Evolutionary conservation across 1,140 invertebrate species (phyloP).

Genomic region (Cataglyphis hispanica): DNA sequence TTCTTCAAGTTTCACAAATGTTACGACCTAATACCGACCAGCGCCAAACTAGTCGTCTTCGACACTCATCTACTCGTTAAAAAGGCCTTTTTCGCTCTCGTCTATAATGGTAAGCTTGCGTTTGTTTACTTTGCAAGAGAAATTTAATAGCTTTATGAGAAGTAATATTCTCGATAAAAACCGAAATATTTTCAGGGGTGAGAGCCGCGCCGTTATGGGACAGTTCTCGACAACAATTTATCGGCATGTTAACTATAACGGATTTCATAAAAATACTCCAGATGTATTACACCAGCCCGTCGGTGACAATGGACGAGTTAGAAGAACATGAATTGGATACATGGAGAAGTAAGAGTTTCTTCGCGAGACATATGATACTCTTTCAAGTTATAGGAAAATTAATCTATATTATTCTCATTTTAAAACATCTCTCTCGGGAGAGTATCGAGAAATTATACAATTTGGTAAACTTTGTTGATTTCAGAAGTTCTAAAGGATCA

Average conservation of each 20-base stretch:
- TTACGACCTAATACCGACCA: conserved; percentile 99
- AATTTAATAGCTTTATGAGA: neutral
- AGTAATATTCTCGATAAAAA: neutral
- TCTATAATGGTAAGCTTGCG: conserved; percentile 95
- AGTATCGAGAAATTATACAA: neutral
- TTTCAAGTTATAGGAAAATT: neutral
- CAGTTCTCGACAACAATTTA: conserved; percentile 95
- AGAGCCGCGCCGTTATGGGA: conserved; percentile 99
- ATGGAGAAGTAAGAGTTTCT: conserved; percentile 92
- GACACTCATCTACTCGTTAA: conserved; percentile 99
- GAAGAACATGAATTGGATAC: conserved; percentile 99
- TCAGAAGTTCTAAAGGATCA: conserved; percentile 94
- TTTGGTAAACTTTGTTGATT: neutral
- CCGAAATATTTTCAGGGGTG: conserved; percentile 89
- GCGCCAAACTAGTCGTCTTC: conserved; percentile 99
- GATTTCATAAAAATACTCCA: conserved; percentile 99
- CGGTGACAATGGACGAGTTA: conserved; percentile 97
- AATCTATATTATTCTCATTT: neutral
- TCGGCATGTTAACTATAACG: conserved; percentile 99
- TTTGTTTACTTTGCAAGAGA: neutral
- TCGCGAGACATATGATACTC: neutral
- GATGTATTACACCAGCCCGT: conserved; percentile 98
- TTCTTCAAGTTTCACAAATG: conserved; percentile 99
- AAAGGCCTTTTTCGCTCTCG: conserved; percentile 99
- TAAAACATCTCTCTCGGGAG: too few relatives aligned